Conservation (phyloP, 2,113 vertebrate genomes). For the Silurus glanis region DNA sequence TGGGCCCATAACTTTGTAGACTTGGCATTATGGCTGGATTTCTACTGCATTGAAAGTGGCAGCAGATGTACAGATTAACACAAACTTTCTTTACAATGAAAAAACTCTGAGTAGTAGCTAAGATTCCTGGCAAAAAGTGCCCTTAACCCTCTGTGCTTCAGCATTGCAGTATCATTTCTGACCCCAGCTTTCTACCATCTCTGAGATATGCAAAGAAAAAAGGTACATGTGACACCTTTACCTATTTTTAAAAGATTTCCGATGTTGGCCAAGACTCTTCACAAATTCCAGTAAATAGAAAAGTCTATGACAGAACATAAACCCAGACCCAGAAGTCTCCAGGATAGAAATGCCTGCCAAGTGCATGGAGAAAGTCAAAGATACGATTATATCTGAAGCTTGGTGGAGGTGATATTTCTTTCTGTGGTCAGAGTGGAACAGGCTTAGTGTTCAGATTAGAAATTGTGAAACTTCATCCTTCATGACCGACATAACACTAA, state of each 20-base stretch:
- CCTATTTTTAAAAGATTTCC: neutral
- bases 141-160: no score
- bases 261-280: neutral
- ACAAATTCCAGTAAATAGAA: neutral
- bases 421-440: neutral
- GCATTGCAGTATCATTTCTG: no score
- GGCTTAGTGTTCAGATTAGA: neutral
- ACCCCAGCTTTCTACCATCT: no score
- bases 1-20: neutral
- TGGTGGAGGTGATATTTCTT: neutral
- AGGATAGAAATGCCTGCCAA: neutral
- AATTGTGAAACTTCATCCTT: neutral
- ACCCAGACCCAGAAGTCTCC: neutral
- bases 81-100: neutral
- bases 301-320: neutral
- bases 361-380: neutral
- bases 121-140: slow-evolving; percentile 1
- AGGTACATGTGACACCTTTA: no score
- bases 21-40: neutral
- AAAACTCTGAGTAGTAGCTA: slow-evolving; percentile 10
- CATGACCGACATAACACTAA: neutral
- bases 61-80: neutral
- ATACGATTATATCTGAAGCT: neutral
- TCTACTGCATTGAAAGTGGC: neutral
- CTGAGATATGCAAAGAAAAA: no score